Evolutionary conservation across 53 echinoderm and acorn worm species (phyloP), one percentile per base, ranked within the genome.

Genomic region (Paracentrotus lividus): DNA sequence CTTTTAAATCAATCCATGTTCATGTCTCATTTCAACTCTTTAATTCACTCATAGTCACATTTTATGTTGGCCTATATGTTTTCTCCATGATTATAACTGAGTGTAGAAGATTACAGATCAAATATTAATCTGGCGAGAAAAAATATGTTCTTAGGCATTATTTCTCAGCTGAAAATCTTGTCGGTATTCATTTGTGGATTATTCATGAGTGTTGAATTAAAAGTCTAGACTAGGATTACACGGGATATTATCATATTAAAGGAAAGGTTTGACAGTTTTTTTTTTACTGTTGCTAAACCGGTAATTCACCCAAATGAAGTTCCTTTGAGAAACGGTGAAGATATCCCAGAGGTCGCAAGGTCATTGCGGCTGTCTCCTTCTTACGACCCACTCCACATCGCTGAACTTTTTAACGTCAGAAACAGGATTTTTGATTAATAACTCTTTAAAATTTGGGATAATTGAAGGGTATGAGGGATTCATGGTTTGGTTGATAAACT

Each of bases 401-500:
- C 7, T 47, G 81, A 81, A 47, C 49, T 43, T n/a, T 26, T 47
- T 45, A 10, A 10, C 2, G n/a, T 33, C 27, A 18, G 45, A 2
- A 38, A 72, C 38, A 45, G 47, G 47, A 20, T 26, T 81, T 81
- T 81, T 81, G n/a, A 49, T 81, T 49, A n/a, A 49, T 44, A 81
- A 42, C 40, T 1, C 10, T 47, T n/a, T 40, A 5, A 3, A 20
- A 72, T 16, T 40, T 38, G 16, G 72, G 81, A 81, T 81, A 49
- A 49, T 45, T 81, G 47, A 47, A 81, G 81, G n/a, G 24, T 81
- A 1, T 47, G 27, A 26, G 47, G n/a, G 10, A 81, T 81, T 81
- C 81, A 81, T 81, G 81, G 81, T 81, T 81, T 45, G 81, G 47
- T 81, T 81, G 81, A n/a, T 47, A 81, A 44, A 81, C 81, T 81